Base-by-base conservation (phyloP, 2,888 invertebrate species). In the Oeneis ivallda region DNA sequence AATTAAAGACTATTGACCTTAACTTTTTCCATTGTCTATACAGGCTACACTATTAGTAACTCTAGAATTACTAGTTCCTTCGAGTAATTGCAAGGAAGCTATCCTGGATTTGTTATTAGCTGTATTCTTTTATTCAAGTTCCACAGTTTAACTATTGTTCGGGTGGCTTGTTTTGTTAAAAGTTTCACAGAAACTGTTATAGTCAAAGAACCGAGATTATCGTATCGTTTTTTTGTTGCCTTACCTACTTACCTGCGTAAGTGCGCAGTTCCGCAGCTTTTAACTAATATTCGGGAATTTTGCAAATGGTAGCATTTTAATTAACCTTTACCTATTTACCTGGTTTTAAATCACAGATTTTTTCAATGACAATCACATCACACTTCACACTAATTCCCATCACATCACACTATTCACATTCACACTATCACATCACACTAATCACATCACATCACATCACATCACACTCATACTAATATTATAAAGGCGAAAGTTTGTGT, bases 1-100 rank as follows among this genome's bases (percentile, higher is more conserved):
- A 87, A 88, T 89, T 87, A 88, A 85, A 89, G 85, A 84, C 81
- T 83, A 81, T 83, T 82, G 83, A 83, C 82, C 83, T 81, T 80
- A 83, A 83, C 83, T 84, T 87, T 83, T 83, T 80, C 79, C 80
- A 76, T 79, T 70, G 71, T 71, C 53, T 62, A 66, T 62, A 74
- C 72, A 74, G 71, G 67, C 70, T 67, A 71, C 76, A 74, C 78
- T 78, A 78, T 78, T 79, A 83, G 78, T 79, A 77, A 79, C 77
- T 77, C 71, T 79, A 83, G 79, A 70, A 70, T 68, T 67, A 19
- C 56, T 41, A 70, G 71, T 70, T 68, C 49, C 59, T 68, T 58
- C 53, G 53, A 47, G 68, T 68, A 70, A 71, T 70, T 70, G 66
- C 64, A 58, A 64, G 60, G 68, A 64, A 71, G 52, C 67, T 65